A percentile compares a stretch with the other conserved stretches of the same genome.
Conservation (phyloP, 2,113 vertebrate genomes). For the Spilogale gracilis region DNA sequence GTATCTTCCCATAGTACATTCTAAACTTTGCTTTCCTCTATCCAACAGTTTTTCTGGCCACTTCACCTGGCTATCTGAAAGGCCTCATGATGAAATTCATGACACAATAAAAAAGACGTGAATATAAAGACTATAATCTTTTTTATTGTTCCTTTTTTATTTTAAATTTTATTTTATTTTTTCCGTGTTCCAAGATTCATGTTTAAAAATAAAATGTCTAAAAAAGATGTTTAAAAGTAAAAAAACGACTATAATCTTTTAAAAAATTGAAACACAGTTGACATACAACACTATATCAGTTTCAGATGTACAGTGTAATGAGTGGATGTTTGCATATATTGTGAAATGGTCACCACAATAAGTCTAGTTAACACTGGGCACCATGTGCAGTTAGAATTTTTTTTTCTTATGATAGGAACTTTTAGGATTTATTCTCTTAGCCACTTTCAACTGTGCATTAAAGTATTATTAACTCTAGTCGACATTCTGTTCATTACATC, state of each 20-base stretch:
- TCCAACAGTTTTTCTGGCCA: neutral
- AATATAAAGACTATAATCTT: neutral
- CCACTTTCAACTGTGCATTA: neutral
- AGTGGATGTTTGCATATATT: neutral
- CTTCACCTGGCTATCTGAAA: neutral
- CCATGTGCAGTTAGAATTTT: neutral
- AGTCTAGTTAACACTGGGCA: neutral
- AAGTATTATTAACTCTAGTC: neutral
- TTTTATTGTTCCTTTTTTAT: too few relatives aligned
- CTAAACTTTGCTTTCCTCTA: neutral
- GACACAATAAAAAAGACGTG: slow-evolving; percentile 17
- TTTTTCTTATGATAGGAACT: neutral
- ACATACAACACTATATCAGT: neutral
- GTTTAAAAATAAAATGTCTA: too few relatives aligned
- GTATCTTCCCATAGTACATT: neutral
- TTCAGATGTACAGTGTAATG: neutral
- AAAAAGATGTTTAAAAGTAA: too few relatives aligned
- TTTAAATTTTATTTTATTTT: too few relatives aligned
- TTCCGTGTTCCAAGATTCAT: too few relatives aligned
- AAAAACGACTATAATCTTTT: neutral
- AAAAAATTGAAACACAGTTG: neutral
- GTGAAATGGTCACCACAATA: neutral
- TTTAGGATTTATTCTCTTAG: neutral
- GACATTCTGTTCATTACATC: neutral
- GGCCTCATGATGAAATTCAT: slow-evolving; percentile 26